Conservation (phyloP, 2,888 invertebrate species). For the Rhopalosiphum nymphaeae region DNA sequence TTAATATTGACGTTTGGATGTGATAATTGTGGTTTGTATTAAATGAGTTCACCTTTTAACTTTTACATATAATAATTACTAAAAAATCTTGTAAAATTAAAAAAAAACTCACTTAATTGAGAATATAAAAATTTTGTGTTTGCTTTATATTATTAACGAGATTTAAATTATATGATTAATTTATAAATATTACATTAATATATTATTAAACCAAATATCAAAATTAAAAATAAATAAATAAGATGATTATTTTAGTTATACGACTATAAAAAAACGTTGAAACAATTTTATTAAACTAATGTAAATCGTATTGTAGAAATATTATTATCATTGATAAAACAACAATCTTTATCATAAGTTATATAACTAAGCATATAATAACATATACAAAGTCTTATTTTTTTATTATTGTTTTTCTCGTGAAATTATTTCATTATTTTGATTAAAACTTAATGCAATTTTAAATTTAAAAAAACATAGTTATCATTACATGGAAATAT, state of each 20-base stretch:
- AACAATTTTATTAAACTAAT: not conserved
- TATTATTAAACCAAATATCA: not conserved
- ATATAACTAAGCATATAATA: not conserved
- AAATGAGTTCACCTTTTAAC: not conserved
- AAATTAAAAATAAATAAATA: not conserved
- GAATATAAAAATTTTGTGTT: not conserved
- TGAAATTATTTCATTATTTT: not conserved
- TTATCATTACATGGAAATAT: not conserved
- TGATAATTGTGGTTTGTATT: not conserved
- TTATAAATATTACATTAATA: not conserved
- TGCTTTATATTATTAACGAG: not conserved
- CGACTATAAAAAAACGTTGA: not conserved
- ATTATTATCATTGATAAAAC: not conserved
- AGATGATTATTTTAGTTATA: not conserved
- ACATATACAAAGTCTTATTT: conserved; percentile 6
- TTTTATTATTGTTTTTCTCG: not conserved
- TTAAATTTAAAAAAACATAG: not conserved
- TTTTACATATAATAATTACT: not conserved
- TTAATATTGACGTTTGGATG: not conserved
- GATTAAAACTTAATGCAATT: conserved; percentile 12
- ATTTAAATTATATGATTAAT: not conserved
- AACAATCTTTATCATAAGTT: not conserved
- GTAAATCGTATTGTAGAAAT: not conserved
- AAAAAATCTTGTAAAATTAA: not conserved
- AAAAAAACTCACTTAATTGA: not conserved